Percentiles rank a stretch among this genome's conserved stretches.
phyloP scores from a whole-genome alignment of 2,888 invertebrate genomes.

The Thumatha senex region DNA sequence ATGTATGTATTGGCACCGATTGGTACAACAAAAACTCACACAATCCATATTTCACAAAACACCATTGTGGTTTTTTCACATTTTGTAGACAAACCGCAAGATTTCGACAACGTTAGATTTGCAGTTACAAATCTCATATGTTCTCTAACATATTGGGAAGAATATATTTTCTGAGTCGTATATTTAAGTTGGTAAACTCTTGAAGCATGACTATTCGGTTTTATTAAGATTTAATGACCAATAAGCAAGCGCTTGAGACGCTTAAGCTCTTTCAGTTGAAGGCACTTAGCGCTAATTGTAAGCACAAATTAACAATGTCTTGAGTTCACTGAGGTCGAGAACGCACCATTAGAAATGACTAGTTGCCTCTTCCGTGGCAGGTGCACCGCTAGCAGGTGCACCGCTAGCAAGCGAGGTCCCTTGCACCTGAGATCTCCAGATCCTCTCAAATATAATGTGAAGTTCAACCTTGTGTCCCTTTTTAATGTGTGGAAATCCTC shows the following conservation, averaged over 20 bases:
- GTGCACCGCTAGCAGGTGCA: too few relatives aligned
- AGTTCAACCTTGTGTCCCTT: too few relatives aligned
- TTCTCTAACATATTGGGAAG: neutral
- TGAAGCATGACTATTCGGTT: constrained; percentile 43
- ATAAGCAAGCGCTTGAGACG: constrained; percentile 18
- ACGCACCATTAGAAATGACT: neutral
- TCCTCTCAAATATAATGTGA: too few relatives aligned
- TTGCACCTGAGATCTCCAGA: too few relatives aligned
- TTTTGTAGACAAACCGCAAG: constrained; percentile 35
- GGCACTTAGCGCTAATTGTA: constrained; percentile 23
- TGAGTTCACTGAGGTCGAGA: neutral
- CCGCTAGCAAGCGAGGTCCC: too few relatives aligned
- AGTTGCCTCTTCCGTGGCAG: too few relatives aligned
- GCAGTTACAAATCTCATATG: constrained; percentile 1
- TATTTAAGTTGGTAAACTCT: constrained; percentile 23
- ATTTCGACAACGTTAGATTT: constrained; percentile 21
- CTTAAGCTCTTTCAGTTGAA: constrained; percentile 22
- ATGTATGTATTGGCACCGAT: constrained; percentile 7
- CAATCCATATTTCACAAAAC: constrained; percentile 43
- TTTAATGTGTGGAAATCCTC: too few relatives aligned
- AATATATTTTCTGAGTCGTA: constrained; percentile 17
- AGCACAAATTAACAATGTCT: constrained; percentile 13
- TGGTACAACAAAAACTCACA: constrained; percentile 20
- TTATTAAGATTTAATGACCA: constrained; percentile 37
- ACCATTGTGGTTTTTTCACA: constrained; percentile 26